These are phyloP conservation scores for Apodemia mormo DNA, from an alignment of 2,888 invertebrate species.

Conservation along the genomic window DNA sequence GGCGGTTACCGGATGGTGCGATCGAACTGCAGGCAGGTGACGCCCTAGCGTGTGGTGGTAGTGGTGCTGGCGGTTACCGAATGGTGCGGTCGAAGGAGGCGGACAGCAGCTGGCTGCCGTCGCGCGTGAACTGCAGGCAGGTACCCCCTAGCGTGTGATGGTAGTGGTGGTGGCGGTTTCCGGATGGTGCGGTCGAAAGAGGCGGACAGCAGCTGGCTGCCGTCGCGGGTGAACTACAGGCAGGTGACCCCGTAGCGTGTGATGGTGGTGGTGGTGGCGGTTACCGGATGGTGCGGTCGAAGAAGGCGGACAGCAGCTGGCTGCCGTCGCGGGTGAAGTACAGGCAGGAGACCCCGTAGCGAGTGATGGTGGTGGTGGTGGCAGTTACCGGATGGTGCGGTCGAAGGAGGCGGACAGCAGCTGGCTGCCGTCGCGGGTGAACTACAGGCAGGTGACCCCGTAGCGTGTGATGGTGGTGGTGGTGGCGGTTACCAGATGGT, in stretches of 20 bases:
- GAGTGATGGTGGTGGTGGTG: conserved; percentile 80
- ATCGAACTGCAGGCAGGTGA: too few species aligned
- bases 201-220: conserved; percentile 96
- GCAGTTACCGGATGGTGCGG: conserved; percentile 88
- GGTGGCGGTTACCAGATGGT: conserved; percentile 85
- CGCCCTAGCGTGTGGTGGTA: too few species aligned
- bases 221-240: conserved; percentile 97
- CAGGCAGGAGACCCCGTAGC: conserved; percentile 96
- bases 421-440: conserved; percentile 97
- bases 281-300: conserved; percentile 94
- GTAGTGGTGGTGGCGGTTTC: conserved; percentile 66
- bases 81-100: too few species aligned
- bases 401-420: conserved; percentile 98
- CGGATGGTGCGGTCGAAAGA: conserved; percentile 97
- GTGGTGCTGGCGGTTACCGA: too few species aligned
- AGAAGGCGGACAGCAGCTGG: conserved; percentile 97
- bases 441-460: conserved; percentile 97
- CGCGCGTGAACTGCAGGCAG: too few species aligned
- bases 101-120: too few species aligned
- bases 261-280: conserved; percentile 51
- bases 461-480: conserved; percentile 85
- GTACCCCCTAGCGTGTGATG: too few species aligned
- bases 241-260: conserved; percentile 98
- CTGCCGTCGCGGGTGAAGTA: conserved; percentile 98
- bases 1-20: too few species aligned